Conservation (phyloP, 1,140 invertebrate species). For the Aethina tumida region DNA sequence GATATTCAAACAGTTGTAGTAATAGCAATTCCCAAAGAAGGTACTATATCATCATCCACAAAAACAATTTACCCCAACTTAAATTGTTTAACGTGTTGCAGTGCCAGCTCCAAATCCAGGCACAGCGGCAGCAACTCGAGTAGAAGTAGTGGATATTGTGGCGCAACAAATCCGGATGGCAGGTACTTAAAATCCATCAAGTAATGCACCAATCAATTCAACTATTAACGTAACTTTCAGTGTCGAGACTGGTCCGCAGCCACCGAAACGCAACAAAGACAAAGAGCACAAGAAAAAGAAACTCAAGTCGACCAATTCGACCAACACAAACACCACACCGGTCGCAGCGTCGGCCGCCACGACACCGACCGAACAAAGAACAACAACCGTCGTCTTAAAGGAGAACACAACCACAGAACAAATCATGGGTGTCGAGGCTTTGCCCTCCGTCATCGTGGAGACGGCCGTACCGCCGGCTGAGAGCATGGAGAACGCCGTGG, state of each 20-base stretch:
- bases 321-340: conserved; percentile 5
- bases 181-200: conserved; percentile 19
- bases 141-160: conserved; percentile 68
- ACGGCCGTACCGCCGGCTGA: conserved; percentile 4
- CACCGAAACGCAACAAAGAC: conserved; percentile 39
- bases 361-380: conserved; percentile 11
- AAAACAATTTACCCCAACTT: conserved; percentile 1
- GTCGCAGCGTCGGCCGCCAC: conserved; percentile 7
- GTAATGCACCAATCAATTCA: no score
- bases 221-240: conserved; percentile 9
- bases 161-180: conserved; percentile 39
- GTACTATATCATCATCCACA: conserved; percentile 33
- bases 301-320: conserved; percentile 20
- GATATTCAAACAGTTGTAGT: conserved; percentile 64
- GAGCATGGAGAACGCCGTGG: conserved; percentile 2
- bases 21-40: conserved; percentile 66
- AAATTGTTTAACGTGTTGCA: conserved; percentile 36
- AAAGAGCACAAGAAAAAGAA: conserved; percentile 46
- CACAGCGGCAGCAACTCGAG: conserved; percentile 65
- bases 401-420: conserved; percentile 11
- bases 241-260: conserved; percentile 30
- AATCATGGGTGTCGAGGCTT: conserved; percentile 13
- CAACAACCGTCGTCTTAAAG: conserved; percentile 4
- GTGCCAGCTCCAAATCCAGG: conserved; percentile 65
- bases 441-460: conserved; percentile 7